Conservation (phyloP, 2,113 vertebrate species). For the Odocoileus hemionus region DNA sequence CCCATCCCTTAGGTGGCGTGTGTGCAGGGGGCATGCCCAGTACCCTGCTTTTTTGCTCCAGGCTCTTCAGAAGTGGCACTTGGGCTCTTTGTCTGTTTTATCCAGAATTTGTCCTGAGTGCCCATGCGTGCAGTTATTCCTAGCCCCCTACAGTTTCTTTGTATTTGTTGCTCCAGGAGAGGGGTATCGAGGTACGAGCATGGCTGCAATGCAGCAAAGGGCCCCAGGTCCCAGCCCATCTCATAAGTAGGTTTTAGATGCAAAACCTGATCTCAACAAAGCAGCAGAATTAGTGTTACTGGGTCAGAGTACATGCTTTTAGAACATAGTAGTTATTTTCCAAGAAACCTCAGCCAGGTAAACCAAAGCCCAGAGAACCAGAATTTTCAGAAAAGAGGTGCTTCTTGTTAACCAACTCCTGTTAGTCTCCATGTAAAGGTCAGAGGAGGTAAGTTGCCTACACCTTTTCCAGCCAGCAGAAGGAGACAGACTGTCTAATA, state of each 20-base stretch:
- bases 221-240: background rate
- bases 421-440: background rate
- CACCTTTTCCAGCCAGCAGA: background rate
- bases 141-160: background rate
- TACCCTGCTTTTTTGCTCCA: background rate
- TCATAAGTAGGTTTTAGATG: background rate
- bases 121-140: background rate
- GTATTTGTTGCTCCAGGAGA: background rate
- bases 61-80: background rate
- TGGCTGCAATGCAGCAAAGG: fast-evolving
- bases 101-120: background rate
- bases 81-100: background rate
- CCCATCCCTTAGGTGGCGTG: background rate
- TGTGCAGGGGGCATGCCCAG: background rate
- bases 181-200: background rate
- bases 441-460: background rate
- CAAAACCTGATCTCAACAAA: background rate
- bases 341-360: background rate
- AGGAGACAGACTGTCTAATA: background rate
- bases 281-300: background rate
- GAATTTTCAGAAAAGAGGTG: background rate
- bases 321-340: background rate
- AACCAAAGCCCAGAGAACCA: background rate
- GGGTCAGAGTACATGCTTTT: background rate
- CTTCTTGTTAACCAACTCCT: background rate